Base-by-base conservation (phyloP, 2,888 invertebrate genomes). In the Hartigia nigra region DNA sequence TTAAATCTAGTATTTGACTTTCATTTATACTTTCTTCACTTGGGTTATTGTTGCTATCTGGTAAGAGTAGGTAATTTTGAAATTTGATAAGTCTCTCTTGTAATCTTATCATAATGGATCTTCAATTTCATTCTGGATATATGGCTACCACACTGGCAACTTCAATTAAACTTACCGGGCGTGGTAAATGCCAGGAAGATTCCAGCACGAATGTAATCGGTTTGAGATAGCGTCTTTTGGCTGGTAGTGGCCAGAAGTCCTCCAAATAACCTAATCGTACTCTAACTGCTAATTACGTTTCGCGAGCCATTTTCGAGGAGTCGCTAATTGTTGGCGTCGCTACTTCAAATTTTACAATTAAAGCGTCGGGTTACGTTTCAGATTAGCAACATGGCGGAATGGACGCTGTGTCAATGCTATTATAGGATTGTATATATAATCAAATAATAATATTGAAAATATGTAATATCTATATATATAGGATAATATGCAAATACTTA, bases 221-320 rank as follows among this genome's bases (percentile, higher is more conserved):
- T 55, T 55, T 55, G 55, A 55, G 55, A 55, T 55, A 55, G 55
- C 55, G 55, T 55, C 55, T 55, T 55, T 55, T 55, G 55, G 55
- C 55, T 55, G 72, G 72, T 31, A 11, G 31, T 31, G 34, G 23
- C 34, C 72, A 31, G 12, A 31, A 55, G 72, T 35, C 72, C 32
- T 31, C 72, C 32, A 23, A 72, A 72, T 72, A 72, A 31, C 72
- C 32, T 35, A 34, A 72, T 31, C 72, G 12, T 23, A 32, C 72
- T 35, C 72, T 72, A 72, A 72, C 34, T 72, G 72, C 72, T 72
- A 72, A 72, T 72, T 72, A 32, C 31, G 34, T 72, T 72, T 72
- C 12, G 72, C 72, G 31, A 34, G 72, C 23, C 31, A 72, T 35
- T 55, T 9, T 12, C 72, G 72, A 31, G 72, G 3, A 72, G 23